phyloP scores from a whole-genome alignment of 2,888 invertebrate genomes.

The Gastracanthus pulcherrimus region DNA sequence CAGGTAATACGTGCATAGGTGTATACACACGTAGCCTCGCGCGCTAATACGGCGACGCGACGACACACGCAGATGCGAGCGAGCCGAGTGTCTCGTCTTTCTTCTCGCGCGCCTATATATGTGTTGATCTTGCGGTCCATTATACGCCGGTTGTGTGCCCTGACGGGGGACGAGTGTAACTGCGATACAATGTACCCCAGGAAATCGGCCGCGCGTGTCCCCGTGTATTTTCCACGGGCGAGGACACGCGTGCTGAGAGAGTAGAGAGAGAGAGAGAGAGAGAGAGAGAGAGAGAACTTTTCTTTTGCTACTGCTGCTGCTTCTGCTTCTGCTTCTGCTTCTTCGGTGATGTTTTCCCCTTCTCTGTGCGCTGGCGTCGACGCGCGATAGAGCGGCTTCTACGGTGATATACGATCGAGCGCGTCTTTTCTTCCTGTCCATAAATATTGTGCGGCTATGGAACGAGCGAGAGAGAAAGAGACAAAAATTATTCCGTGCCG shows the following conservation, averaged over 20 bases:
- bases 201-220: slow-evolving; percentile 44
- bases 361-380: neutral
- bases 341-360: neutral
- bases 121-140: slow-evolving; percentile 28
- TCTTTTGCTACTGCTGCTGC: slow-evolving; percentile 8
- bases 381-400: slow-evolving; percentile 19
- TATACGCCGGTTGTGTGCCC: neutral
- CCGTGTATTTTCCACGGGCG: slow-evolving; percentile 37
- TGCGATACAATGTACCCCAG: slow-evolving; percentile 48
- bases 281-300: slow-evolving; percentile 1
- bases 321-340: neutral
- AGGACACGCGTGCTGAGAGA: neutral
- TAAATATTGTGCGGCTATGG: slow-evolving; percentile 41
- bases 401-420: slow-evolving; percentile 53
- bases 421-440: slow-evolving; percentile 54
- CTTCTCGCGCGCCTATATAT: too few species aligned
- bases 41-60: slow-evolving; percentile 6
- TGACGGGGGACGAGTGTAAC: slow-evolving; percentile 11
- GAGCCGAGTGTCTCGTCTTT: neutral
- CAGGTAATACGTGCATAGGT: neutral
- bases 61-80: neutral
- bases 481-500: slow-evolving; percentile 33
- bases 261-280: neutral
- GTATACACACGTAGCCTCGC: neutral
- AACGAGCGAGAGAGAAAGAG: slow-evolving; percentile 2